These are phyloP conservation scores for Napeogenes sylphis DNA, from an alignment of 2,888 invertebrate species.

Conservation along the genomic window DNA sequence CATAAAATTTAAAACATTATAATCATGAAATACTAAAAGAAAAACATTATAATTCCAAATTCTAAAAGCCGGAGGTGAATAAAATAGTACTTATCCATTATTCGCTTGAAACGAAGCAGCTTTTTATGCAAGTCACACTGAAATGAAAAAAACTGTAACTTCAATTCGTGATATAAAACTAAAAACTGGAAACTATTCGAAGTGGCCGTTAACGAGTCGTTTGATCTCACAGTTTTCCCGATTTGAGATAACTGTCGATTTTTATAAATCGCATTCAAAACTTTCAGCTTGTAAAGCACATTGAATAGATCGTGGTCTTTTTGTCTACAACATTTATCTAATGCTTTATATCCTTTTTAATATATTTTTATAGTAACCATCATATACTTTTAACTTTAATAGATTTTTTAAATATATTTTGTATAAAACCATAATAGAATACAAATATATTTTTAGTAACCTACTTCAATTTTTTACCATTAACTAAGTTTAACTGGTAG, in stretches of 20 bases:
- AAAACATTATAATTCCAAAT: background rate
- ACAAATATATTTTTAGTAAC: too few species aligned
- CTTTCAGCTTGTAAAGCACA: background rate
- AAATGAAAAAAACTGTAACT: constrained; percentile 1
- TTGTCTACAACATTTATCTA: too few species aligned
- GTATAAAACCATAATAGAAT: too few species aligned
- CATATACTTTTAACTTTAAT: too few species aligned
- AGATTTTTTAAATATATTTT: too few species aligned
- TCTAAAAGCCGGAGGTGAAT: background rate
- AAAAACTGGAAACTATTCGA: constrained; percentile 3
- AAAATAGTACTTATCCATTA: background rate
- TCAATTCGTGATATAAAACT: constrained; percentile 2
- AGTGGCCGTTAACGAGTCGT: background rate
- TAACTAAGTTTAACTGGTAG: too few species aligned
- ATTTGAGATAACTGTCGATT: background rate
- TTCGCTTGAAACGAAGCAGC: background rate
- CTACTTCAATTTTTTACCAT: too few species aligned
- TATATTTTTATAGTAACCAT: too few species aligned
- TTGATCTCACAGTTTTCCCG: constrained; percentile 1
- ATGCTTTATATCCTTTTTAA: too few species aligned
- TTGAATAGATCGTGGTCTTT: background rate
- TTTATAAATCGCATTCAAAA: background rate
- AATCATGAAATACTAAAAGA: background rate
- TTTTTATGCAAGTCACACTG: constrained; percentile 6
- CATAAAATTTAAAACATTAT: background rate